These are phyloP conservation scores for Shargacucullia verbasci DNA, from an alignment of 2,888 invertebrate species.

Conservation along the genomic window DNA sequence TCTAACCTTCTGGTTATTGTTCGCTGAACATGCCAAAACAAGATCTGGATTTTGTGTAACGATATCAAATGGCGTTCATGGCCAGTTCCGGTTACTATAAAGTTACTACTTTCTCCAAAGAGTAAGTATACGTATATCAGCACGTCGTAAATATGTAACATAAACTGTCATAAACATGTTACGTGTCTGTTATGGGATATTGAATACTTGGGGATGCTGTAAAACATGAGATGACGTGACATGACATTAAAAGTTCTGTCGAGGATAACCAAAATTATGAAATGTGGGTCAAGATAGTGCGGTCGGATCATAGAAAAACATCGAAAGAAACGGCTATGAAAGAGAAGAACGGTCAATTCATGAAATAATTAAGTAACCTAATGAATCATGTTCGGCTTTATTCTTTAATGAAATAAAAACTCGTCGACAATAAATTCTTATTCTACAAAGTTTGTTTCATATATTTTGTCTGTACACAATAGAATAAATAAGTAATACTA, in stretches of 20 bases:
- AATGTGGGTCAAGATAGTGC: too few relatives aligned
- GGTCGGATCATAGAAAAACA: too few relatives aligned
- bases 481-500: constrained; percentile 34
- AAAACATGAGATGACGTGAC: constrained; percentile 12
- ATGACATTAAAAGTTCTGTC: background rate
- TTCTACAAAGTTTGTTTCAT: too few relatives aligned
- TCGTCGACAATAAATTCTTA: too few relatives aligned
- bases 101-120: constrained; percentile 29
- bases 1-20: constrained; percentile 32
- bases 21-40: constrained; percentile 28
- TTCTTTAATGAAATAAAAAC: too few relatives aligned
- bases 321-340: too few relatives aligned
- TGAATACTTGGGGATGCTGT: constrained; percentile 21
- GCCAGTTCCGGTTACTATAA: constrained; percentile 21
- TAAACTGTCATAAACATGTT: constrained; percentile 30
- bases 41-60: constrained; percentile 32
- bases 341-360: too few relatives aligned
- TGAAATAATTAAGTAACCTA: too few relatives aligned
- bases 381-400: too few relatives aligned
- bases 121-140: constrained; percentile 18
- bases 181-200: constrained; percentile 28
- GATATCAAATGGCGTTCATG: constrained; percentile 27
- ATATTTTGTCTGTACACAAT: constrained; percentile 33
- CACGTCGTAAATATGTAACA: constrained; percentile 37
- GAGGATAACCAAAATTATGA: background rate